These are phyloP conservation scores for Bombylius major DNA, from an alignment of 2,888 invertebrate species.

Conservation along the genomic window DNA sequence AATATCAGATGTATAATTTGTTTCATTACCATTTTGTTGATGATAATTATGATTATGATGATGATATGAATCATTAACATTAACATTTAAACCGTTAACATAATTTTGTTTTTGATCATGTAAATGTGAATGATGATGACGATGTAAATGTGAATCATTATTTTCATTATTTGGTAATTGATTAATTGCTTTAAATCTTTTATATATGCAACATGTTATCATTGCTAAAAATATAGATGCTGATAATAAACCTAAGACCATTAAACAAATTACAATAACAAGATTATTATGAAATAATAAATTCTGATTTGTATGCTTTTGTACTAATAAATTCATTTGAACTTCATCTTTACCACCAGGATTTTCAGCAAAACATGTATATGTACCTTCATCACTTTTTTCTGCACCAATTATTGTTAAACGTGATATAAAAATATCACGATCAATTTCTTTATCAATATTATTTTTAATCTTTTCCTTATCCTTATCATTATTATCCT, in stretches of 20 bases:
- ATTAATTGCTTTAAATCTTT: constrained; percentile 24
- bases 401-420: constrained; percentile 53
- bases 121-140: not conserved
- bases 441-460: constrained; percentile 25
- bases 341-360: constrained; percentile 64
- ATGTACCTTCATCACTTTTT: constrained; percentile 55
- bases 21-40: not conserved
- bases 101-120: constrained; percentile 21
- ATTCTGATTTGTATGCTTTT: constrained; percentile 22
- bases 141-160: not conserved
- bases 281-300: constrained; percentile 24
- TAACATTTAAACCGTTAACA: constrained; percentile 8
- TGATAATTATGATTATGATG: not conserved
- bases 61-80: constrained; percentile 11
- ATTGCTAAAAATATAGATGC: constrained; percentile 28
- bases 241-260: constrained; percentile 27
- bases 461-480: constrained; percentile 29
- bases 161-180: constrained; percentile 17
- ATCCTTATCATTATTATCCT: constrained; percentile 25
- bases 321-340: constrained; percentile 41
- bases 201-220: constrained; percentile 28
- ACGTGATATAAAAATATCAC: constrained; percentile 26
- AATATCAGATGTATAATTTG: not conserved
- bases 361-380: constrained; percentile 68
- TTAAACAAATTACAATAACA: constrained; percentile 26